Conservation (phyloP, 1,140 invertebrate species). For the Aethina tumida region DNA sequence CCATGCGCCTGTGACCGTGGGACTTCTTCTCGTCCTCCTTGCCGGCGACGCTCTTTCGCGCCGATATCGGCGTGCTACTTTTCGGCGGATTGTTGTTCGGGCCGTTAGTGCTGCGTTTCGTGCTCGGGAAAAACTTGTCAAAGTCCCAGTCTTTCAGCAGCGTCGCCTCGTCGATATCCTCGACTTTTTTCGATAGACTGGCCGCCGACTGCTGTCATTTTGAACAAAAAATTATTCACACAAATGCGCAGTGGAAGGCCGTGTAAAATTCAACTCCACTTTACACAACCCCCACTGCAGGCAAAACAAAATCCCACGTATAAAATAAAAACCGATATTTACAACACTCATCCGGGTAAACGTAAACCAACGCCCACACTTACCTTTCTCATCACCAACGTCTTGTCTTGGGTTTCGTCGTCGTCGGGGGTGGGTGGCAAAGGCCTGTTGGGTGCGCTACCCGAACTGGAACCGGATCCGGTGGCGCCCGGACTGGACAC, state of each 20-base stretch:
- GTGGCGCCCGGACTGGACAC: conserved; percentile 39
- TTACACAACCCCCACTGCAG: background rate
- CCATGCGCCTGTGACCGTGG: conserved; percentile 50
- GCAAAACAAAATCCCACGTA: too few relatives aligned
- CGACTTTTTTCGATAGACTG: conserved; percentile 29
- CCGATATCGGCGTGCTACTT: conserved; percentile 30
- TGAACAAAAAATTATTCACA: conserved; percentile 10
- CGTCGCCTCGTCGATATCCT: conserved; percentile 58
- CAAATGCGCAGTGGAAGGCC: conserved; percentile 3
- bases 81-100: conserved; percentile 33
- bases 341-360: conserved; percentile 4
- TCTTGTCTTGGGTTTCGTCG: conserved; percentile 71
- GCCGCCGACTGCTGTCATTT: conserved; percentile 32
- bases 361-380: conserved; percentile 36
- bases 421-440: conserved; percentile 89
- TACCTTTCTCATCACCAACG: conserved; percentile 83
- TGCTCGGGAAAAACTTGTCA: conserved; percentile 64
- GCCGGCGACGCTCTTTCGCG: conserved; percentile 35
- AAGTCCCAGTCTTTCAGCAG: conserved; percentile 76
- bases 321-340: conserved; percentile 10
- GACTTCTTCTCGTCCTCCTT: conserved; percentile 31
- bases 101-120: conserved; percentile 35
- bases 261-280: background rate
- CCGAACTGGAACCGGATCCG: conserved; percentile 45
- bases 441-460: conserved; percentile 79